Evolutionary conservation across 2,888 invertebrate species (phyloP), one percentile per base, ranked within the genome.

Genomic region (Acronicta aceris): DNA sequence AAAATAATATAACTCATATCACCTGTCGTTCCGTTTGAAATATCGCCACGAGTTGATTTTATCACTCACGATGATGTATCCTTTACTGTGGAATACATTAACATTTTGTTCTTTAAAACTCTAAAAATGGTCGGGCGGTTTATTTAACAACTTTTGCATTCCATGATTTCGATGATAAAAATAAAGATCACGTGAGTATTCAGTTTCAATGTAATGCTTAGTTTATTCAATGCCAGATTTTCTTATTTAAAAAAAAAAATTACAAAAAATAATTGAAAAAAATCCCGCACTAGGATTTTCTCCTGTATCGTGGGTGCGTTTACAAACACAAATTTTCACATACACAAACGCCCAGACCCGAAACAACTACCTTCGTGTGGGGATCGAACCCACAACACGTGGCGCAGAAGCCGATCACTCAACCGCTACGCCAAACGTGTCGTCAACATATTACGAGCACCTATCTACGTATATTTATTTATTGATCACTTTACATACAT

Each of bases 61-160:
- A 71, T 74, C 59, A 62, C 59, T 56, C 62, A 51, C 47, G n/a
- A 62, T 72, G 73, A 59, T 74, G 59, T 74, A 71, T 68, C 48
- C 55, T 74, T 71, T 74, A 68, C 65, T 65, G 60, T 71, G 57
- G 62, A 68, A 74, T 65, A 71, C 17, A 60, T 71, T 57, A 68
- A 16, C n/a, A 41, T 59, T 65, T 63, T 61, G 50, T 69, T 43
- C 62, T 55, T 50, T 63, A 55, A 74, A 61, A 52, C 51, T 65
- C 54, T 40, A 48, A 38, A 68, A 62, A 68, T 63, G 60, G 56
- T 38, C 52, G 61, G 51, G 61, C 52, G n/a, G n/a, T 59, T 67
- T 47, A 46, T 74, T 60, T 74, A 67, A 74, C 64, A 61, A 57
- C 55, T 63, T 60, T 61, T 43, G 45, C 30, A 63, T 63, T 66